A percentile compares a stretch with the other conserved stretches of the same genome.
These are phyloP conservation scores for Dryas iulia DNA, from an alignment of 1,140 invertebrate species.

Conservation along the genomic window DNA sequence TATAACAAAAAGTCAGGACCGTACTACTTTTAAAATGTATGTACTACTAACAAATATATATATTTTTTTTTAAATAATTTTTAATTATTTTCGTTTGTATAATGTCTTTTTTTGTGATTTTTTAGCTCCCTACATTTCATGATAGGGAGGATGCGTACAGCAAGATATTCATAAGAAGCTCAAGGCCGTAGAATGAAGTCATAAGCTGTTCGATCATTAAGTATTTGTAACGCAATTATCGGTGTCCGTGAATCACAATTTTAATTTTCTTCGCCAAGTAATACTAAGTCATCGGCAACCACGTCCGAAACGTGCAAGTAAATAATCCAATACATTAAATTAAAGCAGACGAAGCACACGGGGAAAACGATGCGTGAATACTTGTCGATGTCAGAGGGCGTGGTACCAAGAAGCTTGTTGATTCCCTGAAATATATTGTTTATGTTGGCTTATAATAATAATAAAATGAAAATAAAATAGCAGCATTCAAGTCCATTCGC, in stretches of 20 bases:
- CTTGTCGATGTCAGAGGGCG: constrained; percentile 97
- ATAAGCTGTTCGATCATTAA: neutral
- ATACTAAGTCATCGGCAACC: constrained; percentile 94
- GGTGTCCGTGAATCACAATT: neutral
- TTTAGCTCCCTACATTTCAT: constrained; percentile 26
- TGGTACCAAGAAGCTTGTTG: constrained; percentile 94
- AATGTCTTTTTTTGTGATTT: constrained; percentile 19
- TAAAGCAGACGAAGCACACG: constrained; percentile 98
- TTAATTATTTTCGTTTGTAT: constrained; percentile 7
- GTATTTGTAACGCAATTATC: neutral
- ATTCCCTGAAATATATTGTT: constrained; percentile 83
- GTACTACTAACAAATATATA: constrained; percentile 9
- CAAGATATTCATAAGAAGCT: constrained; percentile 39
- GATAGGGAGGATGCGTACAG: constrained; percentile 30
- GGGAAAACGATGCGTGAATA: constrained; percentile 97
- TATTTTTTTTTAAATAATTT: constrained; percentile 23
- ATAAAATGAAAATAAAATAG: constrained; percentile 2
- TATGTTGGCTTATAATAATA: constrained; percentile 36
- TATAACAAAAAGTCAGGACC: neutral
- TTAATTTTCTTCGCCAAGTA: constrained; percentile 90
- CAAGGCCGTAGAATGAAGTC: constrained; percentile 13
- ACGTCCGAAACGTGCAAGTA: constrained; percentile 97
- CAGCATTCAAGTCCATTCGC: constrained; percentile 1
- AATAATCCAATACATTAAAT: constrained; percentile 99
- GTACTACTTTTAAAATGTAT: neutral